Evolutionary conservation across 2,888 invertebrate genomes (phyloP), one percentile per base, ranked within the genome.

Genomic region (Augochlorella aurata): DNA sequence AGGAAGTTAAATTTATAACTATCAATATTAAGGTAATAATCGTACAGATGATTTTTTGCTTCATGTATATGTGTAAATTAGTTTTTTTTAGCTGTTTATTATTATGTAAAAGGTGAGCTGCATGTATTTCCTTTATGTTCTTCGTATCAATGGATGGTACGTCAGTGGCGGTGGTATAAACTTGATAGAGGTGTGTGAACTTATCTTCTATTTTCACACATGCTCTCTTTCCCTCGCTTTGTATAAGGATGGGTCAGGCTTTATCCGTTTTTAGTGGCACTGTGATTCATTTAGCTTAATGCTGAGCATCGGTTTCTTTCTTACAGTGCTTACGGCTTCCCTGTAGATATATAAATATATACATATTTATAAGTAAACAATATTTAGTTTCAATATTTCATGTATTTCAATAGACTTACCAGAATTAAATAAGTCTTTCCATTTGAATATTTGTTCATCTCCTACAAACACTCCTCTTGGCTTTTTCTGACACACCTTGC

Each of bases 401-500:
- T 38, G 66, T 54, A 72, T 58, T n/a, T 49, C 4, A 50, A 18
- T 66, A 29, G 77, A 88, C 91, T 90, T 87, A 93, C 93, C 93
- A 92, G 91, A 93, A 93, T 93, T 93, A 93, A 93, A 93, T 93
- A 93, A 93, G 93, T 93, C 92, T 93, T 92, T 93, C 92, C 92
- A 90, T 90, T 91, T 91, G 91, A 91, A 92, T 93, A 92, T 94
- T 94, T 94, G 89, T 95, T 94, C 90, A 88, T 94, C 94, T 94
- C 95, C 96, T 97, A 97, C 96, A 97, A 97, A 96, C 97, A 97
- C 95, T 98, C 98, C 95, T 99, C 99, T 96, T 99, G 99, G 96
- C 99, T 99, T 96, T 98, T 98, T 95, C 99, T 96, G 94, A 99
- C 99, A 96, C 98, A 99, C 95, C 97, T 96, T 92, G 98, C 98